These are phyloP conservation scores for Pseudoatta argentina DNA, from an alignment of 1,140 invertebrate species.

Conservation along the genomic window DNA sequence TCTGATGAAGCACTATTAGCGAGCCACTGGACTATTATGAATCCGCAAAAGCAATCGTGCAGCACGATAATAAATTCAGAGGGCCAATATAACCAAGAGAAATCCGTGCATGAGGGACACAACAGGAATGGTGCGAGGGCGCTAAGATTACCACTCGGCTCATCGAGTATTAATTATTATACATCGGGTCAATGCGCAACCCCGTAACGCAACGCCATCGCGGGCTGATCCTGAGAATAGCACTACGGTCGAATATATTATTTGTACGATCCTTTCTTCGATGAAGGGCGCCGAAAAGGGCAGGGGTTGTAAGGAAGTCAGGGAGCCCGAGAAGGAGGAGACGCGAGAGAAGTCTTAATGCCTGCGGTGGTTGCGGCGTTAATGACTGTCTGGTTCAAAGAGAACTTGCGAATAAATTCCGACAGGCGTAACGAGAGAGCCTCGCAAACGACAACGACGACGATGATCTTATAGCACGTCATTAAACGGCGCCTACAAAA, in stretches of 20 bases:
- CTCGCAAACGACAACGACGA: conserved; percentile 50
- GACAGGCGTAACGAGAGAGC: conserved; percentile 65
- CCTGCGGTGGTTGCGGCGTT: conserved; percentile 73
- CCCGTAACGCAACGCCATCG: conserved; percentile 54
- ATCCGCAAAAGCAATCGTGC: conserved; percentile 32
- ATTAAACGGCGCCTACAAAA: no score
- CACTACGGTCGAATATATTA: conserved; percentile 1
- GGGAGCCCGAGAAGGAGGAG: conserved; percentile 40
- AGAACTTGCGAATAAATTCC: conserved; percentile 77
- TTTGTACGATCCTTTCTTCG: conserved; percentile 28
- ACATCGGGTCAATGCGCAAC: conserved; percentile 66
- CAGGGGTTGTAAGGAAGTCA: conserved; percentile 34
- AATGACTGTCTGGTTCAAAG: conserved; percentile 77
- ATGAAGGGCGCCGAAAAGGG: conserved; percentile 23
- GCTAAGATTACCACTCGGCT: conserved; percentile 72
- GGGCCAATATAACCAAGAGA: conserved; percentile 57
- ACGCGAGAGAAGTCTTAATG: conserved; percentile 67
- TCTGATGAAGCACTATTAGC: neutral
- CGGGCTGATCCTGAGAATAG: conserved; percentile 34
- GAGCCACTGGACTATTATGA: conserved; percentile 17
- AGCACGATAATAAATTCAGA: conserved; percentile 42
- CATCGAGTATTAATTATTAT: conserved; percentile 79
- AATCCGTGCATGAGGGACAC: conserved; percentile 13
- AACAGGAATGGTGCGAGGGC: conserved; percentile 24
- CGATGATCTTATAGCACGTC: conserved; percentile 7